Conservation (phyloP, 2,888 invertebrate species). For the Diaperis boleti region DNA sequence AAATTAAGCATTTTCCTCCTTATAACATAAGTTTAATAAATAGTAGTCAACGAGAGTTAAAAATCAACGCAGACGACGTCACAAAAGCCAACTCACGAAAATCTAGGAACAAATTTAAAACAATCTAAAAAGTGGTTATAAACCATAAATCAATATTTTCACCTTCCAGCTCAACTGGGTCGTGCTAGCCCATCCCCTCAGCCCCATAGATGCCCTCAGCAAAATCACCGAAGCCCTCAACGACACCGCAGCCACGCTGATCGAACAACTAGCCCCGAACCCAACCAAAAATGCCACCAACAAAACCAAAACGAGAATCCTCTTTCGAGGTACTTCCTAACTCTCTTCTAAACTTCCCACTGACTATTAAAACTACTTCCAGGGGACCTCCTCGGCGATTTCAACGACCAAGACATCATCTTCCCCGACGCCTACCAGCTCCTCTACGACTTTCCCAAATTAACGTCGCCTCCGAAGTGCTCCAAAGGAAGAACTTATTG, state of each 20-base stretch:
- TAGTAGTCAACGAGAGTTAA: no score
- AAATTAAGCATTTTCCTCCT: no score
- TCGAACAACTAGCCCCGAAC: conserved; percentile 3
- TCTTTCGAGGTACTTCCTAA: conserved; percentile 26
- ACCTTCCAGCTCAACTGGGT: no score
- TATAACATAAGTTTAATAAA: no score
- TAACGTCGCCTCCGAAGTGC: conserved; percentile 49
- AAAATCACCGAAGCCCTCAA: conserved; percentile 4
- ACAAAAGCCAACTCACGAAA: no score
- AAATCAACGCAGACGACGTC: no score
- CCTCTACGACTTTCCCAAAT: conserved; percentile 43
- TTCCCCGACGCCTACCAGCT: conserved; percentile 55
- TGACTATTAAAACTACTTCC: conserved; percentile 8
- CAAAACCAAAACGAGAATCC: conserved; percentile 25
- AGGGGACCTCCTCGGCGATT: conserved; percentile 21
- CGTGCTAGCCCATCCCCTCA: no score
- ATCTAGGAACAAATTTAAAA: no score
- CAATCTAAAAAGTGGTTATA: no score
- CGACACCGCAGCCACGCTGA: conserved; percentile 7
- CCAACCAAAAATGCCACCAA: conserved; percentile 7
- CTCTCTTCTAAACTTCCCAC: no score
- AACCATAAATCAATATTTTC: no score
- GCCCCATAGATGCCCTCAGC: conserved; percentile 3
- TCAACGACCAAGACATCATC: conserved; percentile 49
- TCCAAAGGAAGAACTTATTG: conserved; percentile 35